Base-by-base conservation (phyloP, 2,888 invertebrate genomes). In the Dilophus febrilis region DNA sequence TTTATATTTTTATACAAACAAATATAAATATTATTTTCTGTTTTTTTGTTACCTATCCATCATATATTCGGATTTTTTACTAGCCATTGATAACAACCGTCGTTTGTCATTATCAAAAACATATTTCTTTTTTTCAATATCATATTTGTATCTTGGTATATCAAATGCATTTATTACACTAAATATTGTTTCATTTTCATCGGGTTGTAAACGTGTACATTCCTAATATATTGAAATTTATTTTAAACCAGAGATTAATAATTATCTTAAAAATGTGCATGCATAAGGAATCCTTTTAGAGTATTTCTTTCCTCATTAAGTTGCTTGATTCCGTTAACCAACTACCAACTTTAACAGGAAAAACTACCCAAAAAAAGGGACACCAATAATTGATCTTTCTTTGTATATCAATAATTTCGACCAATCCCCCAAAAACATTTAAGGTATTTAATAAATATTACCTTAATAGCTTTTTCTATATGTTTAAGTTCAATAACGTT, bases 111-210 rank as follows among this genome's bases (percentile, higher is more conserved):
- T 35, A 43, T 51, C 45, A 46, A 67, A 56, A 11, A 73, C 53
- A 57, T 87, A 92, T 56, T 84, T 84, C 53, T 87, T 88, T 39
- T 76, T 72, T 43, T 80, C 79, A n/a, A 64, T 61, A 48, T 83
- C 76, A 54, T 82, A 91, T 12, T 64, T 61, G 37, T 80, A 71
- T 56, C 80, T 78, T 0, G 92, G 92, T 18, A 86, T 72, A 39
- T 77, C 73, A 54, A 83, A 90, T 0, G 84, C 82, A 60, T 78
- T 74, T 41, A 92, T 86, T 0, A 91, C 74, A 52, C 70, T 76
- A 14, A 90, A 67, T 0, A 83, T 57, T 0, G 82, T 77, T 56
- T 85, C 84, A 4, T 74, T 68, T 45, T 74, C 73, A 52, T 79
- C 76, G 17, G 73, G 61, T 12, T 74, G 74, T n/a, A 41, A 26